Evolutionary conservation across 92 coral and sea anemone genomes (phyloP).

Genomic region (Desmophyllum pertusum): DNA sequence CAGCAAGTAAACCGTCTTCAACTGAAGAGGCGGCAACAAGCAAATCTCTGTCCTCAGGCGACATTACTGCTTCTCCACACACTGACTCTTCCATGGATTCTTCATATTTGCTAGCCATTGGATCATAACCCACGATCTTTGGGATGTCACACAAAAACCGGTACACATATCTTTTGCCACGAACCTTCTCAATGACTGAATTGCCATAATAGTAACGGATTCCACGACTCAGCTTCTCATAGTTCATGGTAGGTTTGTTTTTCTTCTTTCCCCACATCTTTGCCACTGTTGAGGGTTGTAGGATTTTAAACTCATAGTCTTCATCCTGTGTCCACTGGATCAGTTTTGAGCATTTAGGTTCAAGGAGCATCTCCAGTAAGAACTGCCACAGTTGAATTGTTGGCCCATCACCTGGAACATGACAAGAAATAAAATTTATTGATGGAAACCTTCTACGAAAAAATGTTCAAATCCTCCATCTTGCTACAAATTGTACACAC

Average conservation of each 20-base stretch:
- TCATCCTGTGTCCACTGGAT: slow-evolving; percentile 90
- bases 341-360: slow-evolving; percentile 37
- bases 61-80: slow-evolving; percentile 68
- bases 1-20: slow-evolving; percentile 33
- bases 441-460: too few species aligned
- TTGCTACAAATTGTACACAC: too few species aligned
- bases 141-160: slow-evolving; percentile 90
- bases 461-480: too few species aligned
- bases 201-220: slow-evolving; percentile 94
- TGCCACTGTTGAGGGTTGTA: slow-evolving; percentile 80
- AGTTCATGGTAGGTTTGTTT: slow-evolving; percentile 96
- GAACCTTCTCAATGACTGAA: slow-evolving; percentile 90
- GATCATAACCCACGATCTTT: slow-evolving; percentile 91
- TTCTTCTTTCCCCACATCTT: slow-evolving; percentile 89
- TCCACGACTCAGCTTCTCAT: slow-evolving; percentile 95
- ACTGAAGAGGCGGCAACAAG: slow-evolving; percentile 48
- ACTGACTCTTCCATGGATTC: slow-evolving; percentile 78
- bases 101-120: slow-evolving; percentile 69
- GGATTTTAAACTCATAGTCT: slow-evolving; percentile 85
- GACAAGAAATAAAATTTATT: not conserved
- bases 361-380: slow-evolving; percentile 69
- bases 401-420: slow-evolving; percentile 80
- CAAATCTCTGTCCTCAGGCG: slow-evolving; percentile 57
- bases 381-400: slow-evolving; percentile 98
- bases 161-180: slow-evolving; percentile 96